A percentile compares a stretch with the other conserved stretches of the same genome.
Conservation (phyloP, 2,888 invertebrate genomes). For the Drosophila stalkeri region DNA sequence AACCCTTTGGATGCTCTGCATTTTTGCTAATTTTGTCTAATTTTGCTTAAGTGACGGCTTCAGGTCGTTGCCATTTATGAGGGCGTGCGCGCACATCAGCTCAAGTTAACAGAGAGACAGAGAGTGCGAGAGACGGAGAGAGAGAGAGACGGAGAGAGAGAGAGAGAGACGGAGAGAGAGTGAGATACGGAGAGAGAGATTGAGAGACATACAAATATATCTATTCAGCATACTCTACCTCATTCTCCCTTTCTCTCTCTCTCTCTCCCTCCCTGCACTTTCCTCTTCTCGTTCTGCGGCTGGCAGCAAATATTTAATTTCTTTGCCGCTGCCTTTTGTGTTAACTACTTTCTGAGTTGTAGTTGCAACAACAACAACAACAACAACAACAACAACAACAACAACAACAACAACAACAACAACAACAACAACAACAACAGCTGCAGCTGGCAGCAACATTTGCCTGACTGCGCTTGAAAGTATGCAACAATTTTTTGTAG, state of each 20-base stretch:
- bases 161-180: constrained; percentile 1
- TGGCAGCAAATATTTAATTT: constrained; percentile 71
- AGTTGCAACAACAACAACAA: constrained; percentile 21
- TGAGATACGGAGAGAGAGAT: background rate
- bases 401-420: background rate
- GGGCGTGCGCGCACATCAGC: constrained; percentile 17
- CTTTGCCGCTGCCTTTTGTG: constrained; percentile 56
- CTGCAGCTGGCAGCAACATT: constrained; percentile 24
- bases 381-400: constrained; percentile 8
- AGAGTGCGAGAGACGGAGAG: background rate
- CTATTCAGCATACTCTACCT: background rate
- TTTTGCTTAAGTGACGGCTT: constrained; percentile 50
- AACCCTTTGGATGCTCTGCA: constrained; percentile 21
- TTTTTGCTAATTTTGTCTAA: constrained; percentile 76
- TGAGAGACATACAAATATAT: constrained; percentile 6
- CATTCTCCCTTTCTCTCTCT: no score
- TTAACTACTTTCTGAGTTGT: constrained; percentile 36
- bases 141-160: background rate
- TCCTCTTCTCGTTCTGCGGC: background rate
- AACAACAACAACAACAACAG: background rate
- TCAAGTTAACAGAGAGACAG: constrained; percentile 27
- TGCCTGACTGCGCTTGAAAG: constrained; percentile 4
- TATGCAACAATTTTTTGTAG: constrained; percentile 16
- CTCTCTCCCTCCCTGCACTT: no score
- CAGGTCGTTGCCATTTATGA: constrained; percentile 68